Percentiles rank a stretch among this genome's conserved stretches.
Evolutionary conservation across 2,888 invertebrate species (phyloP).

Genomic region (Dynastes hyllus): DNA sequence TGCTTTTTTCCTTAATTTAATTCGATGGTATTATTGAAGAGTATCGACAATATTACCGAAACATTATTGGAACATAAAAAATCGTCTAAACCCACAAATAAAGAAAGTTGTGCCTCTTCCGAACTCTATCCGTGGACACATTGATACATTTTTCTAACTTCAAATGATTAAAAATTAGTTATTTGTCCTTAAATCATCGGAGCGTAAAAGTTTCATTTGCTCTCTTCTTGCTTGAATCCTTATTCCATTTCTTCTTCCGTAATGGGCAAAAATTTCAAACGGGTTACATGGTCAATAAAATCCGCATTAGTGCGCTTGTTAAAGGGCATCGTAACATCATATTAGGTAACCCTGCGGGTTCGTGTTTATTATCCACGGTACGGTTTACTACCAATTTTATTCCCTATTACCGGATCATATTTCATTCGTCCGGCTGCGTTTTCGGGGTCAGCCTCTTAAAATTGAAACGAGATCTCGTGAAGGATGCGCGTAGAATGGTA

Average conservation of each 20-base stretch:
- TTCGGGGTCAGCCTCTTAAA: constrained; percentile 53
- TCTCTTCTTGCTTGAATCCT: neutral
- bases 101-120: no score
- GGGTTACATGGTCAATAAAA: constrained; percentile 67
- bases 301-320: constrained; percentile 66
- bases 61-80: no score
- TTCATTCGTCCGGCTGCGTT: constrained; percentile 52
- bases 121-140: no score
- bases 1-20: no score
- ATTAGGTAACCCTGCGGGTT: constrained; percentile 63
- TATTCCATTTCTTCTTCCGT: neutral
- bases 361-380: constrained; percentile 62
- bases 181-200: constrained; percentile 16
- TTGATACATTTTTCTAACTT: no score
- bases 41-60: no score
- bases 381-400: constrained; percentile 64
- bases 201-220: constrained; percentile 13
- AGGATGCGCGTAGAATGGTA: constrained; percentile 21
- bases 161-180: constrained; percentile 4
- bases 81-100: no score
- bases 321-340: constrained; percentile 62
- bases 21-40: no score
- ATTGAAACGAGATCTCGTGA: constrained; percentile 34
- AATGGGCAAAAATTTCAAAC: constrained; percentile 62
- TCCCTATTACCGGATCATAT: constrained; percentile 64